phyloP scores from a whole-genome alignment of 2,113 vertebrate species.

The Rhabdornis inornatus region DNA sequence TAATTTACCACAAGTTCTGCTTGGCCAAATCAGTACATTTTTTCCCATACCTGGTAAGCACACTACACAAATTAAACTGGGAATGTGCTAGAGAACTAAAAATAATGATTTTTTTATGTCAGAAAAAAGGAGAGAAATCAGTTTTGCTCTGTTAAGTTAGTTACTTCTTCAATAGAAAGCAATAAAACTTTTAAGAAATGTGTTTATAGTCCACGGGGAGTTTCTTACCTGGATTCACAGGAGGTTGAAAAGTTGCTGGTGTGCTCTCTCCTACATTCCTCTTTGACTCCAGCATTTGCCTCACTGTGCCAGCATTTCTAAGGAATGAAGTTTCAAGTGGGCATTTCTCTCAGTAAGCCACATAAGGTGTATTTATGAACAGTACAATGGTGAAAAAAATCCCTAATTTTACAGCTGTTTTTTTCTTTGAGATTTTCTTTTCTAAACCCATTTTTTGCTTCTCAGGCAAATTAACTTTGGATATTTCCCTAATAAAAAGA shows the following conservation, averaged over 20 bases:
- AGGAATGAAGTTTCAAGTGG: constrained; percentile 1
- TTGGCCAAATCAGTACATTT: background rate
- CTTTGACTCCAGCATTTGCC: constrained; percentile 80
- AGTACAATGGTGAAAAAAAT: background rate
- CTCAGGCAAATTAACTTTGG: background rate
- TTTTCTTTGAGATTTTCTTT: background rate
- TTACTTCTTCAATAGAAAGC: background rate
- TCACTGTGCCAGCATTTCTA: constrained; percentile 76
- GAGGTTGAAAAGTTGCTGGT: constrained; percentile 59
- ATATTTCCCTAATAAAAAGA: background rate
- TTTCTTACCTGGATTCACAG: constrained; percentile 72
- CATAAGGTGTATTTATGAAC: background rate
- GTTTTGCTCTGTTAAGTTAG: background rate
- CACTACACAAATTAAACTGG: background rate
- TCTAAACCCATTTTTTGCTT: background rate
- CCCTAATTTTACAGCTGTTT: background rate
- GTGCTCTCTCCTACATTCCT: constrained; percentile 69
- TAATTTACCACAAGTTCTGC: background rate
- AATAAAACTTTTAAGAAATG: background rate
- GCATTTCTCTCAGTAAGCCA: background rate
- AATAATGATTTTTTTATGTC: background rate
- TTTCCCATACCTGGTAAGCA: background rate
- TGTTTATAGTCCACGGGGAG: background rate
- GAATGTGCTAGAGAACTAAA: background rate
- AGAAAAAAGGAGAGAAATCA: background rate